Base-by-base conservation (phyloP, 2,113 vertebrate species). In the Calidris pygmaea region DNA sequence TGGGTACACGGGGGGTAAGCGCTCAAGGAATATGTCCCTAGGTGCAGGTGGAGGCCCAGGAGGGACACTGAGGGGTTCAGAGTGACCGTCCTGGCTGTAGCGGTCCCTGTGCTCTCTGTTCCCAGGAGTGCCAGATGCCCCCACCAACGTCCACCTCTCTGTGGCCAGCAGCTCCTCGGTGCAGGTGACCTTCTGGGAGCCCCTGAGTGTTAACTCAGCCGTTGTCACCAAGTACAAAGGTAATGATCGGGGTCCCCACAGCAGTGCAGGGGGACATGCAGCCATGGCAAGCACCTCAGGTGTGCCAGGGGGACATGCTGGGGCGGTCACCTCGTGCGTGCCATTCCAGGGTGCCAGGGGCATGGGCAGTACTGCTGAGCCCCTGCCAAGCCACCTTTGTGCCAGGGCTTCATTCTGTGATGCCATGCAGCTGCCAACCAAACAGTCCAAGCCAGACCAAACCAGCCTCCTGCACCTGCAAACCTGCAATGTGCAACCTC, bases 161-260 rank as follows among this genome's bases (percentile, higher is more conserved):
- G 98, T 99, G 94, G 98, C 97, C 97, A 98, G 99, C 97, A 98
- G 97, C 96, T 97, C 97, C 93, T 98, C 98, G 1, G 95, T 99
- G 59, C 98, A 97, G 83, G 98, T 99, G 87, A 98, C 98, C 86
- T 99, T 99, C 97, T 98, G 98, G 84, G 99, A 99, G 95, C 99
- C 99, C 34, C 96, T 98, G 30, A 98, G 98, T 3, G 97, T 99
- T 95, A 99, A 99, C 79, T 98, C 98, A 1, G 99, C 99, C 0
- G 97, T 99, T 8, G 98, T 99, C 90, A 99, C 99, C 89, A 99
- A 99, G 95, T 99, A 99, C 96, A 99, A 98, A 97, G 99, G 99
- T 99, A 80, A 95, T 95, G 50, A 24, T 9, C 0, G 0, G 19
- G 23, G 29, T 70, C 15, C n/a, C 32, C 6, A 1, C 6, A n/a